These are phyloP conservation scores for Tangara arthus DNA, from an alignment of 2,797 vertebrate species.

Conservation along the genomic window DNA sequence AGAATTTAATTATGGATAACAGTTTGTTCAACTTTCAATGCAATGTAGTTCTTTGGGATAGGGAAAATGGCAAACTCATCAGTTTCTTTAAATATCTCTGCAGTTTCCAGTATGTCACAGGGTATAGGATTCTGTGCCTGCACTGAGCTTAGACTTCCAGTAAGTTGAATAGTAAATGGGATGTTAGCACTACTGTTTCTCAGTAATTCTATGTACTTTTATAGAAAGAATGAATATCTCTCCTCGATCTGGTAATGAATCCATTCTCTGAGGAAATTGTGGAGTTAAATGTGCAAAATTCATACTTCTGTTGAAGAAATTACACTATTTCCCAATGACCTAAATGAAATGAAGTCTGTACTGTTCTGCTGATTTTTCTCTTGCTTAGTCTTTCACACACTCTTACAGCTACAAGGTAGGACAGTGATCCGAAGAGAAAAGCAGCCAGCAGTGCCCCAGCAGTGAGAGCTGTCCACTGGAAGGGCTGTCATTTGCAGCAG, in stretches of 20 bases:
- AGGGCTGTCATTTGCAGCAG: not conserved
- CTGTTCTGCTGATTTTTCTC: not conserved
- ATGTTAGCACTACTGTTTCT: not conserved
- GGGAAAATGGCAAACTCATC: not conserved
- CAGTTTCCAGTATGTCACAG: not conserved
- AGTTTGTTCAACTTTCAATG: not conserved
- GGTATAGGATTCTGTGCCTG: not conserved
- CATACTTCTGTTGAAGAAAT: not conserved
- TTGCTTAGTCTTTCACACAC: not conserved
- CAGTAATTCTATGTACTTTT: not conserved
- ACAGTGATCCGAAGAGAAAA: not conserved
- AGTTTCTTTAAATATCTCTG: not conserved
- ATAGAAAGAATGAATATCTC: not conserved
- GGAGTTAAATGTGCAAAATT: not conserved
- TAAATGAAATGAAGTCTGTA: not conserved
- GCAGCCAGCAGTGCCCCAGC: not conserved
- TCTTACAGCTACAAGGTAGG: not conserved
- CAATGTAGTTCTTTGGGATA: not conserved
- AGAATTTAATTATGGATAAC: not conserved
- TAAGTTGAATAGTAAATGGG: not conserved
- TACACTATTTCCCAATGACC: not conserved
- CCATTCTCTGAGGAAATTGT: not conserved
- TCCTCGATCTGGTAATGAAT: not conserved
- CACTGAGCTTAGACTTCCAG: not conserved
- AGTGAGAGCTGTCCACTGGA: not conserved